Conservation (phyloP, 2,888 invertebrate species). For the Pristionchus exspectatus region DNA sequence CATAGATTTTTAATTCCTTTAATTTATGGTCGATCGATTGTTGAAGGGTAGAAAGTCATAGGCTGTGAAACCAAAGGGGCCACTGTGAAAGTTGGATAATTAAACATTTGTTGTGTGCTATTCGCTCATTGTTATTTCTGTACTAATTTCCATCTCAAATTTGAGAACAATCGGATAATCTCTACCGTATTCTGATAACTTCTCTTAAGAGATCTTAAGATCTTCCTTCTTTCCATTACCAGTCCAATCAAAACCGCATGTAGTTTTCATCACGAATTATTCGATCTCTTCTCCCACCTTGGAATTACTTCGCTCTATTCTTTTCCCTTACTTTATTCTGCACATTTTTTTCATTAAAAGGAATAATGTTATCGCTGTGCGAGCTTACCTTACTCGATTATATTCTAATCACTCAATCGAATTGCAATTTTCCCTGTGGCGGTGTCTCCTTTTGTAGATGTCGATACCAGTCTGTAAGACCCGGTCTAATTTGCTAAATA, state of each 20-base stretch:
- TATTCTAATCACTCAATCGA: neutral
- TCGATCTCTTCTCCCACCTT: neutral
- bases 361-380: neutral
- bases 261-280: neutral
- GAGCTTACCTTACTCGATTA: neutral
- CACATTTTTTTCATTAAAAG: neutral
- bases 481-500: neutral
- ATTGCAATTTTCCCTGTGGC: neutral
- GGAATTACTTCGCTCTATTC: neutral
- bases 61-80: conserved; percentile 21
- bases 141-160: neutral
- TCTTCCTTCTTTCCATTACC: neutral
- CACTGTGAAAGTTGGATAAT: neutral
- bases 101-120: neutral
- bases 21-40: neutral
- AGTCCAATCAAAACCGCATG: neutral
- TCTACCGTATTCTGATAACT: neutral
- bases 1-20: neutral
- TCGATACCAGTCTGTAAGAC: neutral
- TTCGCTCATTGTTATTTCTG: neutral
- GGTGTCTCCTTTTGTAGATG: neutral
- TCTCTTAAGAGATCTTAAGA: too few species aligned
- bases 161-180: neutral
- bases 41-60: neutral
- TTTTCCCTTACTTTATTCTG: neutral